phyloP scores from a whole-genome alignment of 2,113 vertebrate species.

The Apodemus speciosus region DNA sequence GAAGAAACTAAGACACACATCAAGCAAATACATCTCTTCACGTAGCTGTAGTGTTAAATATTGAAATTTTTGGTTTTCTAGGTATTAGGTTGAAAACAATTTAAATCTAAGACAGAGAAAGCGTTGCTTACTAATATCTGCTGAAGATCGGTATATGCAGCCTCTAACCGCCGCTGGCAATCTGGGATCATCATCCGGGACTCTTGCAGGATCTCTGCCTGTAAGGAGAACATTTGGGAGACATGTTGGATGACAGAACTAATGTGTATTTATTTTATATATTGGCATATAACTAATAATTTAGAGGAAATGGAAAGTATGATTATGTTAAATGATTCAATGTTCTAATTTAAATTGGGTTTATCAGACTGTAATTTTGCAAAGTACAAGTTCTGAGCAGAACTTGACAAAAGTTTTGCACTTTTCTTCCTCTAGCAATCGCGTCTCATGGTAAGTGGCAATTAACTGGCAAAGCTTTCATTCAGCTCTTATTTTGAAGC shows the following conservation, averaged over 20 bases:
- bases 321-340: slow-evolving; percentile 3
- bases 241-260: neutral
- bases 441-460: slow-evolving; percentile 72
- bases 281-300: neutral
- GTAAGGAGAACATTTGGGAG: slow-evolving; percentile 68
- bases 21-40: slow-evolving; percentile 1
- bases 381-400: slow-evolving; percentile 60
- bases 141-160: slow-evolving; percentile 90
- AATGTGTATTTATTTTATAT: neutral
- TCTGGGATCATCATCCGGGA: slow-evolving; percentile 98
- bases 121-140: slow-evolving; percentile 92
- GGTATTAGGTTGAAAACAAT: neutral
- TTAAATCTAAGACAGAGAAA: neutral
- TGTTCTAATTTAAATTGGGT: slow-evolving; percentile 54
- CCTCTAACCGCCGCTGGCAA: slow-evolving; percentile 92
- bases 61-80: neutral
- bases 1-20: neutral
- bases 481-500: slow-evolving; percentile 81
- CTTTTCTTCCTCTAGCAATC: slow-evolving; percentile 54
- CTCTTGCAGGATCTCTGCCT: slow-evolving; percentile 96
- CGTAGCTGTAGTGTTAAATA: slow-evolving; percentile 18
- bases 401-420: slow-evolving; percentile 15
- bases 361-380: slow-evolving; percentile 47
- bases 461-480: slow-evolving; percentile 75
- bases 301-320: slow-evolving; percentile 55